Base-by-base conservation (phyloP, 1,140 invertebrate species). In the Saxidomus purpurata region DNA sequence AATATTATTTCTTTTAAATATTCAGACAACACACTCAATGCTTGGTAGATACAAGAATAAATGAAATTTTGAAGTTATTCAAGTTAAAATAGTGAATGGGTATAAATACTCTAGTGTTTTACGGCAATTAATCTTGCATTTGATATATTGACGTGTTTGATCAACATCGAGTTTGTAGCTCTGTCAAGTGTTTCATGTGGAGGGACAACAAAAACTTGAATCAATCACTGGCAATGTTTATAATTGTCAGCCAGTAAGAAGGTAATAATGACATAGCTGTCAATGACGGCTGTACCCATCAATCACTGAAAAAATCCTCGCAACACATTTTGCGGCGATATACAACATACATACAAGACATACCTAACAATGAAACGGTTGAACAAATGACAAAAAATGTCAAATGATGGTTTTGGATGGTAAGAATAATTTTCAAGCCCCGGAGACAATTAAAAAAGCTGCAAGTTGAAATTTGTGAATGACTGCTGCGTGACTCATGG, bases 101-200 rank as follows among this genome's bases (percentile, higher is more conserved):
- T 19, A 85, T 71, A 71, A 74, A 71, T 85, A 71, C 11, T 34
- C 63, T 55, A 55, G 40, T 52, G 36, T 74, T 71, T 25, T 59
- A 74, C 19, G 85, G 49, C 55, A 4, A 87, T 87, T 87, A 79
- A 87, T 87, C 76, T 87, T 49, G 85, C 69, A 82, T 61, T 87
- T 87, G 85, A 87, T 87, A 43, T 87, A 87, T 87, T 87, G 85
- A 87, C 85, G 77, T 52, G 36, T 87, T 76, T 76, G 85, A 87
- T 79, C 71, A 77, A 43, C 47, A 40, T 87, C 85, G 71, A 87
- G 28, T 87, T 61, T 79, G 74, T 79, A 87, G 36, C 38, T 28
- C 28, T 87, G 85, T 87, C 85, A 79, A 63, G 19, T 55, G 76
- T 79, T 79, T 79, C 47, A 79, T 38, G 67, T 71, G 22, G 34